Evolutionary conservation across 1,140 invertebrate genomes (phyloP).

Genomic region (Zophobas atratus): DNA sequence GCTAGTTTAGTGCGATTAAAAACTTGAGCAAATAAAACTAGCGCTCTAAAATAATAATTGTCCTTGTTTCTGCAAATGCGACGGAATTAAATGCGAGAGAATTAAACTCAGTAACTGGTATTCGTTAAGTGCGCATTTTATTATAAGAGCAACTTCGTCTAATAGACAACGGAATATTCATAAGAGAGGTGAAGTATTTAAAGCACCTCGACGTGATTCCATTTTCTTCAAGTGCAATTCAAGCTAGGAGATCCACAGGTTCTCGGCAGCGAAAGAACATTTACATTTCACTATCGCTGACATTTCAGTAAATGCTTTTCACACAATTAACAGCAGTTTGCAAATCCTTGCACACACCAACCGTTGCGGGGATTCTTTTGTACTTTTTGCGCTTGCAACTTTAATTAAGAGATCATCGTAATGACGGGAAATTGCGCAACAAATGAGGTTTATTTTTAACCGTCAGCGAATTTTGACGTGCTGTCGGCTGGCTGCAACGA

Average conservation of each 20-base stretch:
- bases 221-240: constrained; percentile 53
- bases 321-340: constrained; percentile 25
- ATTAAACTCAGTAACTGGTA: constrained; percentile 22
- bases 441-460: constrained; percentile 8
- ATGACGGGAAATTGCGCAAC: constrained; percentile 23
- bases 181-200: constrained; percentile 50
- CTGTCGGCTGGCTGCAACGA: not conserved
- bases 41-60: constrained; percentile 12
- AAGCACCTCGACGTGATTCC: constrained; percentile 53
- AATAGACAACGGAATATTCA: constrained; percentile 52
- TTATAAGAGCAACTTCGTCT: constrained; percentile 16
- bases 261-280: constrained; percentile 40
- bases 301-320: constrained; percentile 39
- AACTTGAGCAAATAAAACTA: not conserved
- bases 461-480: not conserved
- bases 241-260: constrained; percentile 52
- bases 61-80: not conserved
- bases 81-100: constrained; percentile 8
- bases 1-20: not conserved
- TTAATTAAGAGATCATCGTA: constrained; percentile 30
- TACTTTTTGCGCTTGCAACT: constrained; percentile 18
- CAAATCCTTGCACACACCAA: constrained; percentile 11
- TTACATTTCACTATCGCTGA: constrained; percentile 48
- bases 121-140: constrained; percentile 35
- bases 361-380: not conserved